Evolutionary conservation across 37 sponge, comb jelly and placozoan species (phyloP).

Genomic region (Cliona cf. orientalis): DNA sequence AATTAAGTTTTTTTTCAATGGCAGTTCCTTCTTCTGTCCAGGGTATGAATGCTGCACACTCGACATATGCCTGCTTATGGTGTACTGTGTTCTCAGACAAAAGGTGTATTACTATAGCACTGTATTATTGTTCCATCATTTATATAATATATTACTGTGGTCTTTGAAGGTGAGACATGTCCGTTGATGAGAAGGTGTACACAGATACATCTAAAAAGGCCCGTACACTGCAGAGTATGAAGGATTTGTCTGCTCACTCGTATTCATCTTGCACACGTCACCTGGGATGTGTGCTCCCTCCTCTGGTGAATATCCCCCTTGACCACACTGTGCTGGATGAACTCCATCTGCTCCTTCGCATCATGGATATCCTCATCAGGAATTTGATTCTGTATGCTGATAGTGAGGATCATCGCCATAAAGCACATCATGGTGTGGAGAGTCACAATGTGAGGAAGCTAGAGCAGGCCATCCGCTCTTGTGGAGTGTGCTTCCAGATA

Average conservation of each 20-base stretch:
- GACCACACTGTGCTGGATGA: not conserved
- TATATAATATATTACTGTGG: no score
- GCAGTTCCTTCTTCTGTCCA: slow-evolving; percentile 22
- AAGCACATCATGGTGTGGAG: not conserved
- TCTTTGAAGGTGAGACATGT: slow-evolving; percentile 17
- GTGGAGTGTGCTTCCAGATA: slow-evolving; percentile 9
- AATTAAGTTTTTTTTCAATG: no score
- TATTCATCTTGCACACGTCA: not conserved
- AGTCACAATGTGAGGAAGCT: not conserved
- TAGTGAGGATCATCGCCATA: not conserved
- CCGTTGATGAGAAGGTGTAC: not conserved
- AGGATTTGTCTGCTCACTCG: not conserved
- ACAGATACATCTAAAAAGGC: not conserved
- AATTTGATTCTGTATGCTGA: slow-evolving; percentile 3
- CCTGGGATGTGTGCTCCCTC: slow-evolving; percentile 5
- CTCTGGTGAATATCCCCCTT: not conserved
- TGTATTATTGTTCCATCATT: no score
- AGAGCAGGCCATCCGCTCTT: slow-evolving; percentile 2
- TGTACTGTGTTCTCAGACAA: slow-evolving; percentile 24
- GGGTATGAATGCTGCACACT: slow-evolving; percentile 27
- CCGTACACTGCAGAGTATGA: not conserved
- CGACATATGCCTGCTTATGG: slow-evolving; percentile 24
- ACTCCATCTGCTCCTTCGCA: slow-evolving; percentile 17
- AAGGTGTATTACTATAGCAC: no score
- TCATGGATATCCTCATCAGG: not conserved